Conservation (phyloP, 2,888 invertebrate genomes). For the Tachina fera region DNA sequence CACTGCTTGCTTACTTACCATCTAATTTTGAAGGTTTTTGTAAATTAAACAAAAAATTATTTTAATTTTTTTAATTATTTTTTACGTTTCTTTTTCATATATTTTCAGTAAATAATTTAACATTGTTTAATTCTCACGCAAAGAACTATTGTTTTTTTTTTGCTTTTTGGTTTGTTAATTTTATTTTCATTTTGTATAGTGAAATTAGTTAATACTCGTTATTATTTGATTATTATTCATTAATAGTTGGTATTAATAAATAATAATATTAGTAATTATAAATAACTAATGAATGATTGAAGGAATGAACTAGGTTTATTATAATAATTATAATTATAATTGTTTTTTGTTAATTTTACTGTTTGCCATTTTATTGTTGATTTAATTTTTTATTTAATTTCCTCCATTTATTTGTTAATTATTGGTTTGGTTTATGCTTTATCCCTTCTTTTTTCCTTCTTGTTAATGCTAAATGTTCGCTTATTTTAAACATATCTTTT, state of each 20-base stretch:
- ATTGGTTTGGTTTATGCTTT: conserved; percentile 45
- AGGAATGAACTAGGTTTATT: conserved; percentile 63
- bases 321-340: conserved; percentile 46
- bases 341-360: conserved; percentile 60
- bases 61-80: conserved; percentile 56
- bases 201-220: conserved; percentile 66
- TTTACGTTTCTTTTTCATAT: conserved; percentile 77
- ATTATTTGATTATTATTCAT: conserved; percentile 69
- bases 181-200: conserved; percentile 58
- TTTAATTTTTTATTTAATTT: not conserved
- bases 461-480: conserved; percentile 57
- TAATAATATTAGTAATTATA: conserved; percentile 66
- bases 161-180: conserved; percentile 62
- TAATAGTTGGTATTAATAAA: conserved; percentile 68
- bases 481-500: conserved; percentile 55
- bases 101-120: conserved; percentile 83
- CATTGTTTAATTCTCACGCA: conserved; percentile 83
- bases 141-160: conserved; percentile 82
- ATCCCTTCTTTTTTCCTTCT: conserved; percentile 30
- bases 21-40: not conserved
- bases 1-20: not conserved
- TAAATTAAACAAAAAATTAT: conserved; percentile 42
- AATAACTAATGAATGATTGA: conserved; percentile 66
- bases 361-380: conserved; percentile 62
- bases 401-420: conserved; percentile 39